Base-by-base conservation (phyloP, 1,140 invertebrate species). In the Cydia fagiglandana region DNA sequence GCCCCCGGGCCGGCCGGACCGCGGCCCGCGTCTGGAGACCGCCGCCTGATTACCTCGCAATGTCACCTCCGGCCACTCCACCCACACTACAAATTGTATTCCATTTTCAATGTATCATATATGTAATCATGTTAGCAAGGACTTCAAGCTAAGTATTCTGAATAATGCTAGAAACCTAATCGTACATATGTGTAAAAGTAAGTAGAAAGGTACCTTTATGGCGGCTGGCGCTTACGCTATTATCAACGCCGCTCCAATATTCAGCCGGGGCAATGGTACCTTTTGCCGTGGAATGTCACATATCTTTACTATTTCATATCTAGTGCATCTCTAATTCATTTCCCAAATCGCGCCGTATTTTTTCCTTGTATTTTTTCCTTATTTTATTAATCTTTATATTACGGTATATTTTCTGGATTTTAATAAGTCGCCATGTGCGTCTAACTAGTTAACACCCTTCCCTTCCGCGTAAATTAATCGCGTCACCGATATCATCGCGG, bases 381-480 rank as follows among this genome's bases (percentile, higher is more conserved):
- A 15, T 15, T 47, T 13, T 1, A 41, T 41, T 6, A 0, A 53
- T 53, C 17, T 17, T 61, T 20, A 15, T 61, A 53, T 20, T 61
- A 61, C 20, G 17, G 2, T 61, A 9, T 0, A 20, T 24, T 61
- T 24, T n/a, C 53, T 17, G 4, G 3, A 17, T 70, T 70, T 41
- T 70, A 70, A 70, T 45, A 70, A 41, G 34, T 38, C 66, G 66
- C 66, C 66, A 70, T 70, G n/a, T 70, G 66, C 66, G 66, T 20
- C 20, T 24, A 24, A 24, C 56, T 61, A 61, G 56, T 61, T 61
- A 61, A n/a, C 56, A 10, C 56, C 56, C 56, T 61, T 61, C 56
- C 56, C 56, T 85, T 84, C 83, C 75, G 75, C 75, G 77, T 74
- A 82, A 88, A 86, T 88, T 83, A 84, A 84, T 83, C 74, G 80